Evolutionary conservation across 2,797 vertebrate species (phyloP).

Genomic region (Synanceia verrucosa): DNA sequence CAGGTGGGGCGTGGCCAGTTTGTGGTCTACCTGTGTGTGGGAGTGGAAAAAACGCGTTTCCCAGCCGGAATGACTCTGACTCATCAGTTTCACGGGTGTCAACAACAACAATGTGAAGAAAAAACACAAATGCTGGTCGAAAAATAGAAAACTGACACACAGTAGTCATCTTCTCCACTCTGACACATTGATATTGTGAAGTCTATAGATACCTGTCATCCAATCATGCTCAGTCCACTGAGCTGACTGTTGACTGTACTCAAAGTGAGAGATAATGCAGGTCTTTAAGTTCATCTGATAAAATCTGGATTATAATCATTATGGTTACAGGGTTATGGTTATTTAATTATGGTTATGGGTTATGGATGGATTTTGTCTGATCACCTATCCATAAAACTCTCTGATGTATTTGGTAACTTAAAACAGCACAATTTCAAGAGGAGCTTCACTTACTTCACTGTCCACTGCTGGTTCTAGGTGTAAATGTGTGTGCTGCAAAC

Average conservation of each 20-base stretch:
- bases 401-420: neutral
- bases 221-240: too few species aligned
- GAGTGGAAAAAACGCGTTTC: neutral
- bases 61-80: slow-evolving; percentile 10
- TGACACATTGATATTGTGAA: neutral
- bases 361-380: neutral
- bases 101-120: neutral
- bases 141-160: slow-evolving; percentile 6
- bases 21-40: slow-evolving; percentile 26
- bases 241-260: too few species aligned
- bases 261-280: neutral
- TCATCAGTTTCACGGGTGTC: slow-evolving; percentile 39
- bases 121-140: neutral
- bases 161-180: accelerated
- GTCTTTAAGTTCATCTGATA: neutral
- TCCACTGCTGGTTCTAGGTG: neutral
- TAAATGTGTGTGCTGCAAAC: neutral
- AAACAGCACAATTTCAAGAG: neutral
- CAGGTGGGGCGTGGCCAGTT: slow-evolving; percentile 27
- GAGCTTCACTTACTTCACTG: too few species aligned
- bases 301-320: neutral
- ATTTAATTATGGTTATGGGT: neutral
- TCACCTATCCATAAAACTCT: neutral
- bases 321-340: neutral
- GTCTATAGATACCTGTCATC: too few species aligned